Conservation (phyloP, 2,888 invertebrate species). For the Plagiodera versicolora region DNA sequence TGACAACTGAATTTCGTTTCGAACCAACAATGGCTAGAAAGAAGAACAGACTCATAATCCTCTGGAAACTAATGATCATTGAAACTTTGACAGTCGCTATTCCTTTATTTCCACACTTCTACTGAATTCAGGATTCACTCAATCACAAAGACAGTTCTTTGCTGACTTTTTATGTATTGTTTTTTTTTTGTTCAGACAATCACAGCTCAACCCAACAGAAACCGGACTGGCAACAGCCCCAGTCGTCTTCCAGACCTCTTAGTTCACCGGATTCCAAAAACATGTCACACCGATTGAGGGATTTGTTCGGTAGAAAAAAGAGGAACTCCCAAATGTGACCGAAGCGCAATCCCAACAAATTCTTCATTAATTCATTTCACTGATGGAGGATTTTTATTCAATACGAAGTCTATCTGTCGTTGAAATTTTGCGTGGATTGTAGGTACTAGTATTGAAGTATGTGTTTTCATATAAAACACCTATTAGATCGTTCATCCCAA, state of each 20-base stretch:
- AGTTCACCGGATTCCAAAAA: conserved; percentile 55
- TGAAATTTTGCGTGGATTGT: neutral
- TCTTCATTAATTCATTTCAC: neutral
- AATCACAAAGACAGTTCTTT: too few species aligned
- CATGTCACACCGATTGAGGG: conserved; percentile 63
- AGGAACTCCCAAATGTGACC: conserved; percentile 60
- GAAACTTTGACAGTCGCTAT: too few species aligned
- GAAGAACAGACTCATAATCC: too few species aligned
- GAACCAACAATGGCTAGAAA: too few species aligned
- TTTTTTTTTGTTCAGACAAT: conserved; percentile 30
- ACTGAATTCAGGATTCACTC: too few species aligned
- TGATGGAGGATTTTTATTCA: neutral
- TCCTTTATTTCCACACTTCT: too few species aligned
- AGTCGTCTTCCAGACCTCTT: conserved; percentile 38
- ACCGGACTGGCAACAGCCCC: conserved; percentile 37
- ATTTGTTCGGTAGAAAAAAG: conserved; percentile 62
- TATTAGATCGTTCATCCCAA: conserved; percentile 7
- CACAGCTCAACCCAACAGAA: conserved; percentile 32
- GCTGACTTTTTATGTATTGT: neutral
- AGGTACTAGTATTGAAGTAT: neutral
- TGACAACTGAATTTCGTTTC: too few species aligned
- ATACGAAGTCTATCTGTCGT: neutral
- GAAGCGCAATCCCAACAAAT: neutral
- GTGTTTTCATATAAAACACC: neutral
- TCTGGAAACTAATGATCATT: too few species aligned